Base-by-base conservation (phyloP, 2,888 invertebrate species). In the Micropterix aruncella region DNA sequence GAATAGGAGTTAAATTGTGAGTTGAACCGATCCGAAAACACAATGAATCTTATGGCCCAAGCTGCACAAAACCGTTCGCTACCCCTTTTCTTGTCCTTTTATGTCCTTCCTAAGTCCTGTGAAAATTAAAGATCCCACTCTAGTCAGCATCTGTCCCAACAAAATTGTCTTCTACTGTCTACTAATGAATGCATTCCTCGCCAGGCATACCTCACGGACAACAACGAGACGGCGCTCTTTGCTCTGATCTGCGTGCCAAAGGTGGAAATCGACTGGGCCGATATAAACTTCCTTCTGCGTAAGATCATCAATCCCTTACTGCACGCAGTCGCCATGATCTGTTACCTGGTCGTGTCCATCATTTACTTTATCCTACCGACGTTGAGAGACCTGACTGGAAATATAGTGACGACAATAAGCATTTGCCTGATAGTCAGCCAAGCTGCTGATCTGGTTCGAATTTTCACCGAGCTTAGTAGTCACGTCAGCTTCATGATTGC, bases 321-420 rank as follows among this genome's bases (percentile, higher is more conserved):
- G 50, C 87, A 87, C 61, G 77, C 77, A 1, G 73, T 87, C 42
- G 74, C 83, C 12, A 79, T 89, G 54, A 65, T 78, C 40, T 75
- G 84, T 50, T 77, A 82, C 52, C 61, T 88, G 43, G 59, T 80
- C 12, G 78, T 87, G 36, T 83, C 88, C 3, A 75, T 88, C 40
- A 76, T 88, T 48, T 89, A 89, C 57, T 89, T 89, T 62, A 79
- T 89, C 37, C 64, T 90, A 57, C 88, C 89, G 12, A 87, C 88
- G 42, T 63, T 90, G 45, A 67, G 87, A 57, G 88, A 90, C 65
- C 70, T 89, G 42, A 80, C 86, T 27, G 89, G 89, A 2, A 89
- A 89, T 59, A 88, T 89, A 50, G 77, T 89, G 47, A 87, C 88
- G 1, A 88, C 86, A 40, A 81, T 89, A 57, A 80, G 80, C 46